These are phyloP conservation scores for Furcula furcula DNA, from an alignment of 2,888 invertebrate species.

Conservation along the genomic window DNA sequence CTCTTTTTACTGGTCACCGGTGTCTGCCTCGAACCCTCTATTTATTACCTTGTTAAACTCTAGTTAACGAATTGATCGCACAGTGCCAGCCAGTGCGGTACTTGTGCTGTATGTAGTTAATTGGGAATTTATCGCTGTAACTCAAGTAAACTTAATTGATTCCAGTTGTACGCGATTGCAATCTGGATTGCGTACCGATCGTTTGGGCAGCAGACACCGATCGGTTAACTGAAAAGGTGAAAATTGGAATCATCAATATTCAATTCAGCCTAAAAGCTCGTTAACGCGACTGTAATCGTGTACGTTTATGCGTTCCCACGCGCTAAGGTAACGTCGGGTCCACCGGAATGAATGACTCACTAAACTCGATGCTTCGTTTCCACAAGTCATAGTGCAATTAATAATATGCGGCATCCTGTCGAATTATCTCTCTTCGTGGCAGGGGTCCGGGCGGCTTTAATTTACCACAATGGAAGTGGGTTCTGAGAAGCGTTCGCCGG, in stretches of 20 bases:
- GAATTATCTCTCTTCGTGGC: conserved; percentile 80
- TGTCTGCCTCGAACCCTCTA: conserved; percentile 61
- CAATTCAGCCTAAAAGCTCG: conserved; percentile 39
- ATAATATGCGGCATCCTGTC: conserved; percentile 82
- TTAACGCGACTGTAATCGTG: conserved; percentile 61
- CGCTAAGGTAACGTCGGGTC: conserved; percentile 53
- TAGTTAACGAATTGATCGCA: conserved; percentile 74
- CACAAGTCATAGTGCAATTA: conserved; percentile 83
- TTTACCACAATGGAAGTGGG: conserved; percentile 80
- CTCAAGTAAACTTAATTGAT: conserved; percentile 63
- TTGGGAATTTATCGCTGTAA: conserved; percentile 71
- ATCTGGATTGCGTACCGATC: no score
- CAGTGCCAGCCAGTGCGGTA: conserved; percentile 54
- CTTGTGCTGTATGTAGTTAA: conserved; percentile 63
- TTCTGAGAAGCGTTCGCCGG: conserved; percentile 77
- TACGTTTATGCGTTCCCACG: conserved; percentile 71
- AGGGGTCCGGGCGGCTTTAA: conserved; percentile 81
- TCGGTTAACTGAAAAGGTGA: conserved; percentile 40
- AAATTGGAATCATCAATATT: conserved; percentile 37
- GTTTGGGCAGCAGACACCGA: conserved; percentile 26
- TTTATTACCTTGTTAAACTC: conserved; percentile 80
- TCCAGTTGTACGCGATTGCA: conserved; percentile 54
- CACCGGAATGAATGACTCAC: conserved; percentile 78
- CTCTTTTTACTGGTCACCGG: conserved; percentile 73
- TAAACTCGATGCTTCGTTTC: conserved; percentile 77